Evolutionary conservation across 1,140 invertebrate species (phyloP), one percentile per base, ranked within the genome.

Genomic region (Battus philenor): DNA sequence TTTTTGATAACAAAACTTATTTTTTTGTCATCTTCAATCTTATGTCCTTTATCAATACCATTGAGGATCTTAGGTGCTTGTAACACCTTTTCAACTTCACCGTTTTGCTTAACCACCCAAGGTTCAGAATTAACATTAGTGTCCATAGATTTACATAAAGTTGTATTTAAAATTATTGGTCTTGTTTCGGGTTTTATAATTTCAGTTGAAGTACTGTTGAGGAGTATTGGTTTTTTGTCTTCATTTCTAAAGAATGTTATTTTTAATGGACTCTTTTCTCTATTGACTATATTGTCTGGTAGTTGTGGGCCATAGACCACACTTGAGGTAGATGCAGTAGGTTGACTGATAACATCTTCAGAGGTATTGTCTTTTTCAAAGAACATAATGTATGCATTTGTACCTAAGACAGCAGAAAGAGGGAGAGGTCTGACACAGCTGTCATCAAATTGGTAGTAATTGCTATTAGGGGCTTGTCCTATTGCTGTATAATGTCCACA

Each of bases 401-500:
- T 93, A 58, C 89, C 91, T 9, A 95, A 87, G 22, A 95, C 93
- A 56, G 90, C 91, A 57, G 90, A 90, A 38, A 93, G 80, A 30
- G 90, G 91, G 45, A 95, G 90, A 43, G 90, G 89, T 45, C 92
- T 88, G 29, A 96, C 94, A 88, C 91, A 88, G 50, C 84, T 87
- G 46, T 90, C 89, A 65, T 90, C 89, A 86, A 97, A 97, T 60
- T 94, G 93, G 83, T 96, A 97, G 86, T 94, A 97, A 63, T 91
- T 90, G 18, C 93, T 91, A 47, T 91, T 90, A 4, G 95, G 92
- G 5, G 94, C 92, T 68, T 93, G 90, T 2, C 94, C 95, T 61
- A 97, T 92, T 6, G 96, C 96, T 43, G 98, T 98, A 73, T 99
- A 99, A 87, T 99, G 98, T 0, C 98, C 98, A 83, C 95, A 97